Conservation (phyloP, 1,140 invertebrate species). For the Drosophila cardini region DNA sequence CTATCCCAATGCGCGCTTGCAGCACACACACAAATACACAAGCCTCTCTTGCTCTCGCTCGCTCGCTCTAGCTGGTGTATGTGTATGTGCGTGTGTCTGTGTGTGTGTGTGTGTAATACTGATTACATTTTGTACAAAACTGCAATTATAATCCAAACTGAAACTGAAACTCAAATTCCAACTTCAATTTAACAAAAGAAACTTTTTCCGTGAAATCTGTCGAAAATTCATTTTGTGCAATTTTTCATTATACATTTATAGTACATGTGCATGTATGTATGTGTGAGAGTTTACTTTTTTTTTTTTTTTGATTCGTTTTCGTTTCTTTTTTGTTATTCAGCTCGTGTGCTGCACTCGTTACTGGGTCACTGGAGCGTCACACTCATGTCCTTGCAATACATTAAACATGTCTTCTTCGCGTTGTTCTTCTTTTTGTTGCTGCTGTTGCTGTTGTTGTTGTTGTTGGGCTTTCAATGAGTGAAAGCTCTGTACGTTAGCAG, state of each 20-base stretch:
- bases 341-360: constrained; percentile 81
- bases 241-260: constrained; percentile 57
- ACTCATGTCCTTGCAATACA: constrained; percentile 84
- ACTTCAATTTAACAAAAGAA: constrained; percentile 53
- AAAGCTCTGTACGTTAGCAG: constrained; percentile 58
- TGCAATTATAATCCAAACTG: constrained; percentile 24
- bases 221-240: constrained; percentile 63
- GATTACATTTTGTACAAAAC: constrained; percentile 42
- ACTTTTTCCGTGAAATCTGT: constrained; percentile 56
- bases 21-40: constrained; percentile 24
- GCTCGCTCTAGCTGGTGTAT: neutral
- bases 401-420: constrained; percentile 64
- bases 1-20: constrained; percentile 61
- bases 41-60: neutral
- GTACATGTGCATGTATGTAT: constrained; percentile 23
- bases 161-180: constrained; percentile 17
- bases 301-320: constrained; percentile 25
- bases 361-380: constrained; percentile 84
- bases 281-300: constrained; percentile 43
- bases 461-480: constrained; percentile 24
- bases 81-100: constrained; percentile 13
- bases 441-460: constrained; percentile 13
- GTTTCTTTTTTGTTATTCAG: constrained; percentile 40
- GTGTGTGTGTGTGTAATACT: constrained; percentile 28
- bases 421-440: constrained; percentile 35